phyloP scores from a whole-genome alignment of 2,113 vertebrate species.

The Myxocyprinus asiaticus region DNA sequence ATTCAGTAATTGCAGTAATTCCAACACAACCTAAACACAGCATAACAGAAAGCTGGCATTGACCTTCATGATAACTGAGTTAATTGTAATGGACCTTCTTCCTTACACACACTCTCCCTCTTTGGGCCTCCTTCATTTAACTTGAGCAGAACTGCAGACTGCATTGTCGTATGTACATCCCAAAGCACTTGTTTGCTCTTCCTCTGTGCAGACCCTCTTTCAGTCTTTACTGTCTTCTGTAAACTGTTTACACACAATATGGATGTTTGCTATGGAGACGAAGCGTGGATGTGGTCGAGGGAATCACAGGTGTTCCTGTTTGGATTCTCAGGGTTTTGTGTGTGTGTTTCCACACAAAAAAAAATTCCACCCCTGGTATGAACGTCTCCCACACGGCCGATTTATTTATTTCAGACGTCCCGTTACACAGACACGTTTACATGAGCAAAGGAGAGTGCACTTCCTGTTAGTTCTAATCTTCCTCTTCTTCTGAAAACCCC shows the following conservation, averaged over 20 bases:
- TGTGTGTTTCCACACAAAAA: background rate
- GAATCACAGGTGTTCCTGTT: constrained; percentile 76
- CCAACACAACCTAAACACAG: too few relatives aligned
- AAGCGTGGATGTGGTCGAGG: constrained; percentile 25
- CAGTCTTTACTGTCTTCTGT: constrained; percentile 48
- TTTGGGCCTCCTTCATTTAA: background rate
- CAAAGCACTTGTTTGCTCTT: background rate
- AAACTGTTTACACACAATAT: constrained; percentile 71
- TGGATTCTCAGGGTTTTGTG: constrained; percentile 59
- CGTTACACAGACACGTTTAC: constrained; percentile 61
- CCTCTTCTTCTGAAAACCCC: constrained; percentile 29
- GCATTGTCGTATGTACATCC: background rate
- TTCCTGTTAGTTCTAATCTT: constrained; percentile 75
- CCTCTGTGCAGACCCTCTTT: background rate
- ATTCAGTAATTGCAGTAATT: too few relatives aligned
- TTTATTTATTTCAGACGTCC: constrained; percentile 71
- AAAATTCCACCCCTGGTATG: constrained; percentile 55
- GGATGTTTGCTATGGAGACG: constrained; percentile 55
- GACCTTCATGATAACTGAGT: too few relatives aligned
- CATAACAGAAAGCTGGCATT: too few relatives aligned
- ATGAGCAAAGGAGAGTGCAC: constrained; percentile 66
- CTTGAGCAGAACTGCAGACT: background rate
- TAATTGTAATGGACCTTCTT: background rate
- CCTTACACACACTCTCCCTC: background rate
- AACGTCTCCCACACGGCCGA: constrained; percentile 56